Conservation (phyloP, 2,113 vertebrate species). For the Tenrec ecaudatus region DNA sequence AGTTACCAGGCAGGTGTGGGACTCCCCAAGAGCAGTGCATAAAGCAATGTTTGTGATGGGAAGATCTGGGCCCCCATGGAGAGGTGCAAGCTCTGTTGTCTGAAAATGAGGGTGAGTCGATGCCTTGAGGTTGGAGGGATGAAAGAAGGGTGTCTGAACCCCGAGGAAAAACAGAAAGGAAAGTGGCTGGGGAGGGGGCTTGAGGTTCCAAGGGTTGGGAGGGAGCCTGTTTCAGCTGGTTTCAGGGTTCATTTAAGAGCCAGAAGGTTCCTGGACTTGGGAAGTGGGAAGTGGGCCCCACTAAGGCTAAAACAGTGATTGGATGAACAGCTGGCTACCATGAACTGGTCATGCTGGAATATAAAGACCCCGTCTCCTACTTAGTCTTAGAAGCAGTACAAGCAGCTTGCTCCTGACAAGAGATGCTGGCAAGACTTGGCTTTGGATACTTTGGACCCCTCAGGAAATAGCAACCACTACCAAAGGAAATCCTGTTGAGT, state of each 20-base stretch:
- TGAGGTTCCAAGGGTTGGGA: neutral
- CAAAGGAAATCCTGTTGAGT: neutral
- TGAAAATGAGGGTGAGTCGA: conserved; percentile 32
- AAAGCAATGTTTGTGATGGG: conserved; percentile 46
- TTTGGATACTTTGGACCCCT: neutral
- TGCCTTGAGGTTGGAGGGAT: neutral
- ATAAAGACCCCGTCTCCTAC: neutral
- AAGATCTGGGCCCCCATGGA: conserved; percentile 31
- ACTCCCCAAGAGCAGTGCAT: neutral
- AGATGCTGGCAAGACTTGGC: neutral
- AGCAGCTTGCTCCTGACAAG: neutral
- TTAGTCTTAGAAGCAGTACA: neutral
- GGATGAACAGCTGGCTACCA: neutral
- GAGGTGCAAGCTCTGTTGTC: conserved; percentile 50
- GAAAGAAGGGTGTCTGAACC: neutral
- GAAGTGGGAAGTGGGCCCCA: neutral
- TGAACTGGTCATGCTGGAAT: neutral
- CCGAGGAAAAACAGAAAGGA: neutral
- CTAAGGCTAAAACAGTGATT: neutral
- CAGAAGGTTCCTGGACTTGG: neutral
- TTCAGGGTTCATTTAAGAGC: neutral
- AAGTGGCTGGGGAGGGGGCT: neutral
- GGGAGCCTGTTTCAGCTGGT: neutral
- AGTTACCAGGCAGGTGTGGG: neutral
- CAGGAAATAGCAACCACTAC: neutral